Percentiles rank a stretch among this genome's conserved stretches.
These are phyloP conservation scores for Poecilia latipinna DNA, from an alignment of 2,113 vertebrate species.

Conservation along the genomic window DNA sequence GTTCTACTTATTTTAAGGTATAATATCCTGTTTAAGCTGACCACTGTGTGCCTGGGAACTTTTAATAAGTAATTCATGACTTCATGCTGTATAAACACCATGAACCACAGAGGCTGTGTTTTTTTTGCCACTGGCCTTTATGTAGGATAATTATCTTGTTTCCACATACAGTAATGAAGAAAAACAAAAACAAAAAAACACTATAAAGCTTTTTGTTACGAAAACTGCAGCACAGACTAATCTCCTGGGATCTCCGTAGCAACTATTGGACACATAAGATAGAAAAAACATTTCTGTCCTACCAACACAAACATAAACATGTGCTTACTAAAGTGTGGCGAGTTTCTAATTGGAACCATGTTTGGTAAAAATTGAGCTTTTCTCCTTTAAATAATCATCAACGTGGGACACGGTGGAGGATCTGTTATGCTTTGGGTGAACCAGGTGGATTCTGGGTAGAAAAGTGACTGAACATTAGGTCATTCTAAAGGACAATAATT, in stretches of 20 bases:
- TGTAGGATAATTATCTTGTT: not conserved
- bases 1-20: too few species aligned
- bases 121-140: not conserved
- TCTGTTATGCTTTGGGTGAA: not conserved
- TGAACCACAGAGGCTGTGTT: not conserved
- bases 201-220: not conserved
- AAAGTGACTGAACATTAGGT: too few species aligned
- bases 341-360: too few species aligned
- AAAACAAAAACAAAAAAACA: not conserved
- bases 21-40: not conserved
- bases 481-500: too few species aligned
- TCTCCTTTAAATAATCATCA: not conserved
- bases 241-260: too few species aligned
- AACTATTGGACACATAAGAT: too few species aligned
- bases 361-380: not conserved
- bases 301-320: not conserved
- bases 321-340: not conserved
- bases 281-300: not conserved
- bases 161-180: not conserved
- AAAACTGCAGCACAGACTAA: not conserved
- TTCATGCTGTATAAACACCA: not conserved
- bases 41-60: not conserved
- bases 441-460: too few species aligned
- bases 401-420: not conserved
- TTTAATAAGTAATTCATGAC: not conserved